These are phyloP conservation scores for Mamestra brassicae DNA, from an alignment of 2,888 invertebrate species.

Conservation along the genomic window DNA sequence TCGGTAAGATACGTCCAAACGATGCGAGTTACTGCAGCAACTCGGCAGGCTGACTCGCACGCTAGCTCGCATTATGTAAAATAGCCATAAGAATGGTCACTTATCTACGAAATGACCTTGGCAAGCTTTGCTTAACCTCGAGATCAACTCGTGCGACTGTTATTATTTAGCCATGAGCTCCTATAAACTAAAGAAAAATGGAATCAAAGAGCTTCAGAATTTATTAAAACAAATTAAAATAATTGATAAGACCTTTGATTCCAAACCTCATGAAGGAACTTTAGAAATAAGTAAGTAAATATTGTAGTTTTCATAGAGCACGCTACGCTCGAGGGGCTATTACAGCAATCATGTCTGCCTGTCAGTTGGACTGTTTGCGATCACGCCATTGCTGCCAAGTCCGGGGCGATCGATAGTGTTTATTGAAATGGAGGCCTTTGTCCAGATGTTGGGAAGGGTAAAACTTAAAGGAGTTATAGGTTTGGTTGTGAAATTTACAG, in stretches of 20 bases:
- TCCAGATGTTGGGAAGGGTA: background rate
- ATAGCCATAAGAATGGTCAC: too few relatives aligned
- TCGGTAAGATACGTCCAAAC: too few relatives aligned
- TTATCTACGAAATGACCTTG: too few relatives aligned
- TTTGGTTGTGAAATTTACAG: too few relatives aligned
- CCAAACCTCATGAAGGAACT: background rate
- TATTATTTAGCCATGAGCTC: too few relatives aligned
- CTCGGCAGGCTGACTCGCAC: too few relatives aligned
- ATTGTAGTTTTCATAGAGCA: slow-evolving; percentile 34
- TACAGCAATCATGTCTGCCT: slow-evolving; percentile 43
- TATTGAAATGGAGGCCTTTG: slow-evolving; percentile 19
- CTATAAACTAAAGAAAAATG: background rate
- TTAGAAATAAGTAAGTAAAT: slow-evolving; percentile 40
- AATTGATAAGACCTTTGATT: slow-evolving; percentile 22
- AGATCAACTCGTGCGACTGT: too few relatives aligned
- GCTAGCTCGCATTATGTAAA: too few relatives aligned
- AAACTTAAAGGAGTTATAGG: background rate
- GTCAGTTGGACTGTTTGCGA: slow-evolving; percentile 40
- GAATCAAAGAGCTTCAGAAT: too few relatives aligned
- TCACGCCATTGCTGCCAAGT: slow-evolving; percentile 40
- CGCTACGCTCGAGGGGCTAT: slow-evolving; percentile 40
- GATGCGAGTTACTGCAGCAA: too few relatives aligned
- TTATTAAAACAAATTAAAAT: too few relatives aligned
- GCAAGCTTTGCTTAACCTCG: too few relatives aligned
- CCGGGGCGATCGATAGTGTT: slow-evolving; percentile 38